Base-by-base conservation (phyloP, 1,140 invertebrate genomes). In the Danaus melanippus region DNA sequence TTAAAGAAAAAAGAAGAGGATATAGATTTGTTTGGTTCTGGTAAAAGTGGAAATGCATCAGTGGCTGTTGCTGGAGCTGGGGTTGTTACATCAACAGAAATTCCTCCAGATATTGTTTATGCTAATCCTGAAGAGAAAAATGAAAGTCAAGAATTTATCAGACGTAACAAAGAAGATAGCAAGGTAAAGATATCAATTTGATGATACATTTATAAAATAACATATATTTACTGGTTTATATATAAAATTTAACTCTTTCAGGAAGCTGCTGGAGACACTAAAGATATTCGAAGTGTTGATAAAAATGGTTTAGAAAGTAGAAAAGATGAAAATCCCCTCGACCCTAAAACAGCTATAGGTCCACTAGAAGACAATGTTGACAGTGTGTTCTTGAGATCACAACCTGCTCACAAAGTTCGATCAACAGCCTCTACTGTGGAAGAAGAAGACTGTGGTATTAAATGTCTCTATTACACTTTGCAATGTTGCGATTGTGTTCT, bases 401-500 rank as follows among this genome's bases (percentile, higher is more conserved):
- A 65, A 4, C 74, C 79, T 7, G 52, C 74, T 7, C 69, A 76
- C 21, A 82, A 80, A 52, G 52, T 60, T 4, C 51, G 66, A n/a
- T 78, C 78, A 0, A 61, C 59, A 17, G 50, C 69, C 0, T 74
- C 81, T 0, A 70, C 69, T 0, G 67, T 57, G 7, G 81, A 87
- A 50, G 83, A 86, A 17, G 84, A 87, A 50, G 69, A 72, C 15
- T 87, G 85, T 57, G 72, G 74, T 45, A 77, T 87, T 12, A 84
- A 84, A 62, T 87, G 85, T 50, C 69, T 87, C 1, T 87, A 84
- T 64, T 87, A 82, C 53, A 79, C 77, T 1, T 58, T 85, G n/a
- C 71, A 81, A 54, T 87, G 84, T 48, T 87, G 85, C 64, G 77
- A 85, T 54, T 87, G 85, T 76, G 76, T 79, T 10, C 62, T 87